A percentile compares a stretch with the other conserved stretches of the same genome.
phyloP scores from a whole-genome alignment of 2,797 vertebrate species.

The Mionectes olivaceus region DNA sequence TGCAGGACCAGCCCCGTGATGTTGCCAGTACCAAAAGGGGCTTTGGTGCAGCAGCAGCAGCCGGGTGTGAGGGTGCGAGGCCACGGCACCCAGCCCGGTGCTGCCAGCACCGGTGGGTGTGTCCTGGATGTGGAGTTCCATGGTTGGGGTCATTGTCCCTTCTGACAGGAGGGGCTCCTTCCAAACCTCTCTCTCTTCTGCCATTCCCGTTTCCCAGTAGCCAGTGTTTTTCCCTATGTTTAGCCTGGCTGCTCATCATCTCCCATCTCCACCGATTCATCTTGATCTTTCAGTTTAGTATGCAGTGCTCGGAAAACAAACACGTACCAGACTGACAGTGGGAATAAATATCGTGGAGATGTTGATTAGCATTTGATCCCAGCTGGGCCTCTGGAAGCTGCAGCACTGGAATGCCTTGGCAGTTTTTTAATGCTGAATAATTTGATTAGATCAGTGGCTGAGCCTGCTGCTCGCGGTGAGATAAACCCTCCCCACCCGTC shows the following conservation, averaged over 20 bases:
- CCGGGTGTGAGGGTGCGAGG: fast-evolving
- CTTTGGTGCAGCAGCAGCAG: not conserved
- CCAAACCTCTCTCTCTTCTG: not conserved
- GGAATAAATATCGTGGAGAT: conserved; percentile 78
- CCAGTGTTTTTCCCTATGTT: not conserved
- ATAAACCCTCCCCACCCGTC: conserved; percentile 74
- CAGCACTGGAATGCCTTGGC: conserved; percentile 80
- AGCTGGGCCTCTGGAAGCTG: conserved; percentile 79
- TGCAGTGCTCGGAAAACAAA: conserved; percentile 84
- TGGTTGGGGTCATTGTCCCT: fast-evolving
- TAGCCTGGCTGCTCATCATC: conserved; percentile 25
- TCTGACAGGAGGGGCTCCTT: not conserved
- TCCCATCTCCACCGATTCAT: conserved; percentile 47
- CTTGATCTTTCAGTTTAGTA: conserved; percentile 70
- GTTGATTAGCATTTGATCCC: conserved; percentile 83
- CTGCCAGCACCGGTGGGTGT: fast-evolving
- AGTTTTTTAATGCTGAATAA: conserved; percentile 83
- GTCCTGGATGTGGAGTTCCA: fast-evolving
- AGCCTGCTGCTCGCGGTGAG: conserved; percentile 78
- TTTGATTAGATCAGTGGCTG: conserved; percentile 82
- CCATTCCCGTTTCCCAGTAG: not conserved
- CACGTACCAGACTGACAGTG: conserved; percentile 78
- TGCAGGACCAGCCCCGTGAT: fast-evolving
- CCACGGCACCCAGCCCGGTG: fast-evolving
- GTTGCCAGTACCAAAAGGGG: fast-evolving